phyloP scores from a whole-genome alignment of 2,888 invertebrate species.

The Drepana falcataria region DNA sequence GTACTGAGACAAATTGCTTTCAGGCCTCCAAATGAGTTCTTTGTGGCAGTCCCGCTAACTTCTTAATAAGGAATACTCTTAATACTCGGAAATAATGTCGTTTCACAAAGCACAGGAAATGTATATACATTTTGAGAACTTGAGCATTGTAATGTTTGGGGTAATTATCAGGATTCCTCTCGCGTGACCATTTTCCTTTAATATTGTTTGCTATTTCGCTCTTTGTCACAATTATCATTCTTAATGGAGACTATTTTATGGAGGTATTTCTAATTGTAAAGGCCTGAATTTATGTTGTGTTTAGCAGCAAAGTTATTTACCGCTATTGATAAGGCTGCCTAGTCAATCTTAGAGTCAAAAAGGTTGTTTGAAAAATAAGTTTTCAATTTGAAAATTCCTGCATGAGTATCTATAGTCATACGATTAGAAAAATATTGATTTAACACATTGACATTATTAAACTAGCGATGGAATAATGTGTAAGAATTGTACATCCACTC shows the following conservation, averaged over 20 bases:
- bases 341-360: too few relatives aligned
- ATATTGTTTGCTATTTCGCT: not conserved
- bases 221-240: not conserved
- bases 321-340: too few relatives aligned
- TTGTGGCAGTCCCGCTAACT: constrained; percentile 2
- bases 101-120: not conserved
- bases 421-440: too few relatives aligned
- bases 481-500: too few relatives aligned
- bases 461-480: too few relatives aligned
- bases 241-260: not conserved
- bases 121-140: not conserved
- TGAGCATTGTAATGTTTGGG: not conserved
- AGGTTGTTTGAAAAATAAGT: too few relatives aligned
- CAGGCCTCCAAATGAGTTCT: constrained; percentile 3
- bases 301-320: too few relatives aligned
- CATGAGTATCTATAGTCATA: too few relatives aligned
- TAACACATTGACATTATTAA: too few relatives aligned
- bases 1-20: constrained; percentile 4
- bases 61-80: constrained; percentile 1
- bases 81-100: constrained; percentile 4
- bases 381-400: too few relatives aligned
- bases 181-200: not conserved
- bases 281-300: too few relatives aligned
- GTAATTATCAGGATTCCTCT: not conserved
- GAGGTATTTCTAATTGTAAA: not conserved